Evolutionary conservation across 2,888 invertebrate species (phyloP), one percentile per base, ranked within the genome.

Genomic region (Cephonodes hylas): DNA sequence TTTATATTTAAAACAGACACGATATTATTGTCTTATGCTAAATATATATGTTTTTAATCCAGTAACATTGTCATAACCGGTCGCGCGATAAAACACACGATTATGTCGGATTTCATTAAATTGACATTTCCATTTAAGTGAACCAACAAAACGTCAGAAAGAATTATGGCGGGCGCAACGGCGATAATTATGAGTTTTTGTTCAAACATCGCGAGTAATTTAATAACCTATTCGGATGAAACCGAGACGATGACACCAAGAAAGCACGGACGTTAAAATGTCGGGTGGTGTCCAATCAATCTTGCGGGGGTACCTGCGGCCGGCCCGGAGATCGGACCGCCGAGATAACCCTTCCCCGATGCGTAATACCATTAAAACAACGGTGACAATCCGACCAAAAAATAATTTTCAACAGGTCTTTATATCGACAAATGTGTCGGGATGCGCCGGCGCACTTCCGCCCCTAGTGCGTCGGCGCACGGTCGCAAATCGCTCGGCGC

Each of bases 301-400:
- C 91, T 90, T 91, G 86, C 78, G 82, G 79, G 71, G 74, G 76
- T 90, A 90, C 90, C 89, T 89, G 88, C 64, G 71, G 69, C 71
- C 53, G 7, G 53, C 27, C 80, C 79, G 68, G 77, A 89, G 91
- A 91, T 91, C 90, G 91, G 90, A 73, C 85, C 84, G 78, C 63
- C 68, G 67, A 87, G 92, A 92, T 92, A 92, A 91, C 91, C 91
- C 91, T 89, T 88, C 91, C 83, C 87, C 88, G 82, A 86, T 89
- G 89, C 91, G 89, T 91, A 91, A 90, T 91, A 84, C 91, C 92
- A 92, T 91, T 92, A 91, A 92, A 91, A 91, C 92, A 92, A 91
- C 91, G 91, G 91, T 91, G 92, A 92, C 92, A 91, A 91, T 89
- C 85, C 85, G 78, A 88, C 86, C 87, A 90, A 91, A 91, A 90